These are phyloP conservation scores for Drosophila pegasa DNA, from an alignment of 2,888 invertebrate genomes.

Conservation along the genomic window DNA sequence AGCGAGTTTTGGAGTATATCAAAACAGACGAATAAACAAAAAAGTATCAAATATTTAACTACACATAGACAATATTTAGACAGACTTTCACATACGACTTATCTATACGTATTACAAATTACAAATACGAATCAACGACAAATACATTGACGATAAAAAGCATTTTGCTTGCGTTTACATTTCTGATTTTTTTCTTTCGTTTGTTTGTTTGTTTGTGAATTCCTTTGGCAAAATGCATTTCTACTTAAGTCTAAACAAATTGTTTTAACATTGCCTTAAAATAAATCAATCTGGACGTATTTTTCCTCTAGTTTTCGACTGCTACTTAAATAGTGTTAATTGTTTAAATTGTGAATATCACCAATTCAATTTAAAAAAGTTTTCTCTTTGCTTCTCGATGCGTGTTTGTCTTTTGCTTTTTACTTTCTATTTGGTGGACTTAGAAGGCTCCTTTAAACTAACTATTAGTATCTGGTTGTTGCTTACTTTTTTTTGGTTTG, in stretches of 20 bases:
- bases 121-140: conserved; percentile 43
- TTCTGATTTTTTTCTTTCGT: conserved; percentile 38
- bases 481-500: conserved; percentile 63
- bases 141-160: conserved; percentile 46
- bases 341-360: conserved; percentile 65
- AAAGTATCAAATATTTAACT: conserved; percentile 61
- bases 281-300: conserved; percentile 73
- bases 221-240: conserved; percentile 76
- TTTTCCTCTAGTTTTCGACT: conserved; percentile 30
- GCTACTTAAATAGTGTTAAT: conserved; percentile 50
- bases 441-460: conserved; percentile 49
- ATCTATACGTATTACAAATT: conserved; percentile 30
- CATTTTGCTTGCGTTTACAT: conserved; percentile 56
- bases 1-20: conserved; percentile 74
- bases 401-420: conserved; percentile 4
- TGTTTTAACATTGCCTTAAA: conserved; percentile 70
- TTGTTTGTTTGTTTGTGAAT: conserved; percentile 45
- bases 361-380: conserved; percentile 57
- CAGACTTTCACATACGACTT: conserved; percentile 53
- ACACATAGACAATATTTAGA: conserved; percentile 49
- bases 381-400: conserved; percentile 27
- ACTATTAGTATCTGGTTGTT: conserved; percentile 36
- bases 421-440: conserved; percentile 56
- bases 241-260: conserved; percentile 50
- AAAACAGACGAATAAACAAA: conserved; percentile 55